Conservation (phyloP, 2,113 vertebrate genomes). For the Myanophis thanlyinensis region DNA sequence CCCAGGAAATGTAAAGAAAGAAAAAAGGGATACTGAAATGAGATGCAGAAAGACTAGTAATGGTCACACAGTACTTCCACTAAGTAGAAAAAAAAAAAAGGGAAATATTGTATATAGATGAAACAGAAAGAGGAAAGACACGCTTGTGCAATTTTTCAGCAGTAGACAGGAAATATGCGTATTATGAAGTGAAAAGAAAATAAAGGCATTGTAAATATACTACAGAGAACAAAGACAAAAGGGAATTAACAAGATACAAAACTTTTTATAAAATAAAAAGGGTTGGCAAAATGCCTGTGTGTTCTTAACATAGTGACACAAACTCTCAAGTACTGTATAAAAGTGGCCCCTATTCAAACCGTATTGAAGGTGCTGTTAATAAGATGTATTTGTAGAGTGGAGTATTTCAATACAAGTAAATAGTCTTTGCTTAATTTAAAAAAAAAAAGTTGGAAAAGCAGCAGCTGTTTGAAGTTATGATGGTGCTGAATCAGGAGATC, state of each 20-base stretch:
- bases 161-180: background rate
- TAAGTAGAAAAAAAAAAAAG: background rate
- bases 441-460: background rate
- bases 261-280: background rate
- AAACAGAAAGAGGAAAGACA: background rate
- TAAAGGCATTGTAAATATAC: background rate
- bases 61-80: background rate
- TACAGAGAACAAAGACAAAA: background rate
- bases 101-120: background rate
- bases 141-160: background rate
- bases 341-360: background rate
- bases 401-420: background rate
- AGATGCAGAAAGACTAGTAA: background rate
- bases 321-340: background rate
- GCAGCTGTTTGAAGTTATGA: background rate
- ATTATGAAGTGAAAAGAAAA: background rate
- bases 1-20: background rate
- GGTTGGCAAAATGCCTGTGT: background rate
- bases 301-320: background rate
- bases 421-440: background rate
- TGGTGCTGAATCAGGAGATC: background rate
- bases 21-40: background rate
- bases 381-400: background rate
- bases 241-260: background rate
- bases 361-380: background rate